Base-by-base conservation (phyloP, 2,888 invertebrate genomes). In the Parapristionchus giblindavisi region DNA sequence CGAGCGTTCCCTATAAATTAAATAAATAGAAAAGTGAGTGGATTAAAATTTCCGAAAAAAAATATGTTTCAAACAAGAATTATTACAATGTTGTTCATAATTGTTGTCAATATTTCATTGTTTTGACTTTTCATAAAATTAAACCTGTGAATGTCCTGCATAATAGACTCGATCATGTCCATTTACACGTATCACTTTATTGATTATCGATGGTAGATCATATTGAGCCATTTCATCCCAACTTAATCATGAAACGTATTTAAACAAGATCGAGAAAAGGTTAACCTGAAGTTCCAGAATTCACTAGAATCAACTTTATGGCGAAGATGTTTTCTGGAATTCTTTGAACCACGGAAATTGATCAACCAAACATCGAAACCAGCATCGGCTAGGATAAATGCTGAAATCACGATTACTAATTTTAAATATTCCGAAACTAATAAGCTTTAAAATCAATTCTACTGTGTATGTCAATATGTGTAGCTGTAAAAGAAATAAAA, bases 331-430 rank as follows among this genome's bases (percentile, higher is more conserved):
- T 56, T 71, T 34, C 38, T 71, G 36, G 70, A 71, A 32, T 71
- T 27, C 5, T 56, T 54, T 0, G 70, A 29, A 0, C 70, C 70
- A 1, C 70, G 36, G 29, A 71, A 71, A n/a, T 56, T 71, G 29
- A 71, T 29, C 3, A 71, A 27, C 70, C 70, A 71, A n/a, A 71
- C 70, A 40, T 71, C 70, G 29, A 71, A 29, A 8, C 70, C 70
- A 5, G 70, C 56, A 6, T 71, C 70, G 27, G 70, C 70, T 3
- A 71, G 70, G 27, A 71, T n/a, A 27, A 71, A 71, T 6, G 70
- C 70, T 71, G 68, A 51, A 68, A 14, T 43, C 17, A 43, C 17
- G 43, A 43, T 43, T 17, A 8, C 17, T 43, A 14, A 17, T 8
- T 43, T 8, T 14, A 43, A 14, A 43, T 8, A 17, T 8, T 14